Base-by-base conservation (phyloP, 2,888 invertebrate species). In the Mamestra brassicae region DNA sequence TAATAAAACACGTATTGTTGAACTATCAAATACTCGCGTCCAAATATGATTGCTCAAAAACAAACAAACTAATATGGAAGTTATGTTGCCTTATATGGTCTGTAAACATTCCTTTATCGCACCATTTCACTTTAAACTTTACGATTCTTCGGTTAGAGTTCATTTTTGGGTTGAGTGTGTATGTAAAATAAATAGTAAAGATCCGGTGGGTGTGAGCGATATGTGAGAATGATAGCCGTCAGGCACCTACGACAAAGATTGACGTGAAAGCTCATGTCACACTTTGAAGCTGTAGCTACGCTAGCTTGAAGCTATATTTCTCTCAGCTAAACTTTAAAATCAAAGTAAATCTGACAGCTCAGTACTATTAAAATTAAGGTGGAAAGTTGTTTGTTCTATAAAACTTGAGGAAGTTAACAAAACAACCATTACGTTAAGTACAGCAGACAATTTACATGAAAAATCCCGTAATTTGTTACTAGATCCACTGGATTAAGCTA, bases 121-220 rank as follows among this genome's bases (percentile, higher is more conserved):
- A 38, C 11, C 54, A 63, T 61, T 63, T 61, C 6, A 83, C 67
- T 81, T 57, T 66, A 38, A 57, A 60, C 80, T 67, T 76, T 86
- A 80, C 17, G 0, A 0, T 0, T 5, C 45, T 64, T 11, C 8
- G 0, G 5, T 60, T 73, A 85, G 70, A 74, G 70, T 52, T 68
- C 34, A 57, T 36, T 76, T 76, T 69, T 36, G 6, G 13, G 1
- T 11, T 8, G 10, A 10, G n/a, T 55, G 17, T 64, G 13, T 60
- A 55, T 64, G 57, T 75, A 64, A 60, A 73, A 75, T 78, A 81
- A 61, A 76, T 84, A 76, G 81, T 81, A 50, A 71, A 71, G 74
- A 79, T 80, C 26, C 71, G 68, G 90, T 91, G 90, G 90, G 90
- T 87, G 92, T 89, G 84, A 87, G 83, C 83, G 88, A 88, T 87